These are phyloP conservation scores for Saccopteryx leptura DNA, from an alignment of 2,113 vertebrate genomes.

Conservation along the genomic window DNA sequence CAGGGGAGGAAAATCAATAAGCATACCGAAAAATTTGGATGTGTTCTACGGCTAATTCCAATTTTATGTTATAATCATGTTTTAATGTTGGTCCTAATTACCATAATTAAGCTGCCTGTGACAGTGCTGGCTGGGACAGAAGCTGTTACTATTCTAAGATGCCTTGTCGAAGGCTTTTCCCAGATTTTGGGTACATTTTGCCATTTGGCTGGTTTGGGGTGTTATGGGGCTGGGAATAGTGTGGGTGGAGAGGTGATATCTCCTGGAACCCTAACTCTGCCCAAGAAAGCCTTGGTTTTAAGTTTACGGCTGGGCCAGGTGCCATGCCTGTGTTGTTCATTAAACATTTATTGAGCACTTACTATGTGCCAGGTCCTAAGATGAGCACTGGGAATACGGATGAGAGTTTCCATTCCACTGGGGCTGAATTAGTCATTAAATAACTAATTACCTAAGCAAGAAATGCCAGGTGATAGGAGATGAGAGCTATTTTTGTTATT, in stretches of 20 bases:
- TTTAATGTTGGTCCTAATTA: conserved; percentile 89
- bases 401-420: background rate
- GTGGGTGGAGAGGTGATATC: background rate
- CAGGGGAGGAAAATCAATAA: conserved; percentile 87
- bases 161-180: conserved; percentile 43
- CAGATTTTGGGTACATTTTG: conserved; percentile 54
- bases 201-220: conserved; percentile 42
- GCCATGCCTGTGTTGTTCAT: too few species aligned
- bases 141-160: conserved; percentile 66
- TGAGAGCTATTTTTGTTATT: background rate
- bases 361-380: background rate
- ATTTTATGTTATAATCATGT: conserved; percentile 89
- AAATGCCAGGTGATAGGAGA: background rate
- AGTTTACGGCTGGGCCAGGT: background rate
- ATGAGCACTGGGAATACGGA: background rate
- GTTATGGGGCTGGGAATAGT: background rate
- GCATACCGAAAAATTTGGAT: conserved; percentile 86
- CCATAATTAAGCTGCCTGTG: conserved; percentile 88
- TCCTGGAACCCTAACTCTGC: background rate
- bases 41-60: conserved; percentile 86
- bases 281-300: background rate
- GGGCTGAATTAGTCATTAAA: too few species aligned
- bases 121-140: conserved; percentile 81
- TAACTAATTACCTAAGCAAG: background rate
- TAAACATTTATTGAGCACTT: conserved; percentile 48